Evolutionary conservation across 2,888 invertebrate genomes (phyloP).

Genomic region (Serrognathus titanus): DNA sequence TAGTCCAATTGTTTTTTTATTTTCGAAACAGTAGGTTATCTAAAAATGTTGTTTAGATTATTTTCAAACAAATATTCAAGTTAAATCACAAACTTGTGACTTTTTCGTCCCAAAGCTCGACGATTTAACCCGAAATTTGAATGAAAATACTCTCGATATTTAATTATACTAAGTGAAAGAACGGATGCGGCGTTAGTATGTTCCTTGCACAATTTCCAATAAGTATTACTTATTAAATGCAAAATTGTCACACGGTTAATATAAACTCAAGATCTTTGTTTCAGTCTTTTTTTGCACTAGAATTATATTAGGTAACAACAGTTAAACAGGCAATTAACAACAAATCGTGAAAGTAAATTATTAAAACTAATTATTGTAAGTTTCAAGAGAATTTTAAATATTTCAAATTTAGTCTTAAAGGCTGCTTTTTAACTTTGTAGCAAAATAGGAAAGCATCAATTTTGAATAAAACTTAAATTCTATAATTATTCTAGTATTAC

Average conservation of each 20-base stretch:
- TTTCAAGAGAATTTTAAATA: too few species aligned
- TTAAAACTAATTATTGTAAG: background rate
- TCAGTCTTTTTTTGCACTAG: constrained; percentile 26
- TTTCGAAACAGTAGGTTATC: constrained; percentile 6
- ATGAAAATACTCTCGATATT: too few species aligned
- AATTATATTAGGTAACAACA: constrained; percentile 23
- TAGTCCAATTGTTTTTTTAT: constrained; percentile 30
- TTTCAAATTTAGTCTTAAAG: too few species aligned
- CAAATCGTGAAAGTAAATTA: background rate
- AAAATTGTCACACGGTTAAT: constrained; percentile 13
- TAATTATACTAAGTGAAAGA: too few species aligned
- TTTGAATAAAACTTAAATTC: too few species aligned
- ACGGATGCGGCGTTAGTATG: background rate
- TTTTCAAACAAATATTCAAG: constrained; percentile 4
- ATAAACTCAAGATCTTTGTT: constrained; percentile 25
- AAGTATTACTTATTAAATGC: constrained; percentile 14
- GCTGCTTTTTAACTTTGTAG: too few species aligned
- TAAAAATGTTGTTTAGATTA: constrained; percentile 9
- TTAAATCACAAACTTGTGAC: too few species aligned
- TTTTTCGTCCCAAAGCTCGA: too few species aligned
- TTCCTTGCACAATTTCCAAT: background rate
- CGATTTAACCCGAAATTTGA: too few species aligned
- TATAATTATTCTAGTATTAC: too few species aligned
- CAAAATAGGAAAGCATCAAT: too few species aligned
- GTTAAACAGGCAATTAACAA: constrained; percentile 2